Evolutionary conservation across 2,113 vertebrate species (phyloP), one percentile per base, ranked within the genome.

Genomic region (Laticauda laticaudata): DNA sequence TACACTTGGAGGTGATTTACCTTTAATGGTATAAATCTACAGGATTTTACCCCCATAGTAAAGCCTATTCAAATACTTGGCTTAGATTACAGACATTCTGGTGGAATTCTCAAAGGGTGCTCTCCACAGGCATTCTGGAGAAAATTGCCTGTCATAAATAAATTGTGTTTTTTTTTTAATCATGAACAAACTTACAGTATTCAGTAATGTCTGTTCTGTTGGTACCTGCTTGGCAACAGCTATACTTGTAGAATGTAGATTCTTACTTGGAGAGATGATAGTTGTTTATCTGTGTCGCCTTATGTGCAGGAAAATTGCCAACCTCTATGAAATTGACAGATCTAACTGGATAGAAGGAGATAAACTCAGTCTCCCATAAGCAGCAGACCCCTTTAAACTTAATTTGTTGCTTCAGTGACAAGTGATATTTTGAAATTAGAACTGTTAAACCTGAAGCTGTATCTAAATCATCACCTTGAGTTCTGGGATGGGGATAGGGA

Each of bases 391-490:
- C 90, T 15, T 51, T n/a, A 57, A 69, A 88, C 29, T 24, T 5
- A 56, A 29, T 54, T 81, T 7, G 55, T 75, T 23, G 43, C 69
- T 56, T 34, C 51, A n/a, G 39, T 1, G 89, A 81, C 10, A 64
- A 91, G 48, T 0, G 91, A 95, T 0, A 86, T 64, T 55, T 15
- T 57, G 54, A 39, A 45, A 87, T 59, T 85, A 91, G 54, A 21
- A 24, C 54, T 7, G n/a, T 87, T 0, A 59, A 90, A 90, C 61
- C 51, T 39, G 87, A 24, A 92, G 94, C 43, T 91, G 91, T 75
- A 29, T 23, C 20, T 23, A 20, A 87, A 93, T 4, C 29, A 0
- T 0, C 6, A 6, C 45, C 5, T 12, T 2, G 1, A 61, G n/a
- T 89, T 81, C 59, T 21, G 0, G 11, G 5, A 88, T 29, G 21